Percentiles rank a stretch among this genome's conserved stretches.
Evolutionary conservation across 2,888 invertebrate species (phyloP).

Genomic region (Drosophila anomelani): DNA sequence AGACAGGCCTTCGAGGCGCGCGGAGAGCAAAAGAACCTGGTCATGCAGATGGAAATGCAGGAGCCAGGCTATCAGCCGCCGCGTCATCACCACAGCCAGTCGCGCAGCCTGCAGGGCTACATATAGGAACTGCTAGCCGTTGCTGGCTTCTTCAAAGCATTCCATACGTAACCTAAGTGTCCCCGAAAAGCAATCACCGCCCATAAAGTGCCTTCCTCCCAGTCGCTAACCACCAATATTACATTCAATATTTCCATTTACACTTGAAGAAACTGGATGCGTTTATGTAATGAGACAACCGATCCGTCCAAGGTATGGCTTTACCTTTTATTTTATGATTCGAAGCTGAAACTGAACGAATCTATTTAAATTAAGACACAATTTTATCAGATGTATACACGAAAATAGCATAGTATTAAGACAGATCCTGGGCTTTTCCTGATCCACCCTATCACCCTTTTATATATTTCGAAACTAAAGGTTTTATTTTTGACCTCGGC

Average conservation of each 20-base stretch:
- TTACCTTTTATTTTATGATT: not conserved
- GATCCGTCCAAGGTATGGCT: slow-evolving; percentile 5
- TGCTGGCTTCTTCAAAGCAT: slow-evolving; percentile 36
- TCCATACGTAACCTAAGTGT: slow-evolving; percentile 34
- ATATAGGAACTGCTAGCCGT: slow-evolving; percentile 68
- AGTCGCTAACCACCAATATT: slow-evolving; percentile 10
- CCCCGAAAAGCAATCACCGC: slow-evolving; percentile 26
- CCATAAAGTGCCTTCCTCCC: slow-evolving; percentile 38
- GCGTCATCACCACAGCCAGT: slow-evolving; percentile 84
- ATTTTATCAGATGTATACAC: slow-evolving; percentile 5
- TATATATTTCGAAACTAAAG: slow-evolving; percentile 5
- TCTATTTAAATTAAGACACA: slow-evolving; percentile 1
- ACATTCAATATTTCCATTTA: slow-evolving; percentile 27
- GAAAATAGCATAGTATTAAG: slow-evolving; percentile 8
- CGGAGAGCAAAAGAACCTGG: slow-evolving; percentile 92
- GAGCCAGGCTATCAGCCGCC: slow-evolving; percentile 87
- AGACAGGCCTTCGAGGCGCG: slow-evolving; percentile 90
- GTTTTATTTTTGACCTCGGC: slow-evolving; percentile 12
- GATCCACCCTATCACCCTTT: too few relatives aligned
- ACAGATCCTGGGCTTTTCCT: not conserved
- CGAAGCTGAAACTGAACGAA: not conserved
- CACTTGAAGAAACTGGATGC: slow-evolving; percentile 2
- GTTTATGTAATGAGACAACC: not conserved
- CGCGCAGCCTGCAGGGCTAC: slow-evolving; percentile 84
- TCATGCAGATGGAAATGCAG: slow-evolving; percentile 93